A percentile compares a stretch with the other conserved stretches of the same genome.
Conservation (phyloP, 2,888 invertebrate species). For the Agonopterix alstromeriana region DNA sequence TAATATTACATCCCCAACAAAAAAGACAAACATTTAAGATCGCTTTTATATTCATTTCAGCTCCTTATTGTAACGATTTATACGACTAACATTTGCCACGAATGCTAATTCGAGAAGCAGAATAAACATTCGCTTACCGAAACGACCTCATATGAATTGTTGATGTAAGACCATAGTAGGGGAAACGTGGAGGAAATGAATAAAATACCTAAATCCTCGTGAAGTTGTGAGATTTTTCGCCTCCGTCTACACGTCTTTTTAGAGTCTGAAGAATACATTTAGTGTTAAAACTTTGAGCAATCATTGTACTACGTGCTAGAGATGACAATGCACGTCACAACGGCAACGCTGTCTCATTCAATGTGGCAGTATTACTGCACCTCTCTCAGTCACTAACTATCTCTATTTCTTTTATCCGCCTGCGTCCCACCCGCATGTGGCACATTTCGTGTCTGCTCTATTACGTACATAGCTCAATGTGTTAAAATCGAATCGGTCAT, state of each 20-base stretch:
- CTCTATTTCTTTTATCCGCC: too few relatives aligned
- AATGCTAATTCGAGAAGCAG: slow-evolving; percentile 2
- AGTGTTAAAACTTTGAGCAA: slow-evolving; percentile 5
- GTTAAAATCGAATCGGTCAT: too few relatives aligned
- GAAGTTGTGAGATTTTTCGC: slow-evolving; percentile 8
- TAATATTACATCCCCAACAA: too few relatives aligned
- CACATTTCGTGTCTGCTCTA: too few relatives aligned
- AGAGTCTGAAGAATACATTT: slow-evolving; percentile 6
- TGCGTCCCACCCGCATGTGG: too few relatives aligned
- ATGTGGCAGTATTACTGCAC: too few relatives aligned
- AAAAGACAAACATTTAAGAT: too few relatives aligned
- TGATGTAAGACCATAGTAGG: slow-evolving; percentile 6
- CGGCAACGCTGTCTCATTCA: too few relatives aligned
- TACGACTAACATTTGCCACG: neutral
- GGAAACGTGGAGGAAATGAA: slow-evolving; percentile 9
- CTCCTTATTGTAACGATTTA: neutral
- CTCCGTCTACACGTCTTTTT: slow-evolving; percentile 6
- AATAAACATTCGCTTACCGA: slow-evolving; percentile 4
- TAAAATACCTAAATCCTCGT: slow-evolving; percentile 11
- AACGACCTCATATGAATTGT: slow-evolving; percentile 8
- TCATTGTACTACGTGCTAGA: too few relatives aligned
- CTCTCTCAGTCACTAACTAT: too few relatives aligned
- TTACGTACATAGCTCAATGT: too few relatives aligned
- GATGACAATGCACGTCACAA: too few relatives aligned
- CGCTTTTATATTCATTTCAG: slow-evolving; percentile 1